These are phyloP conservation scores for Parotocinclus haroldoi DNA, from an alignment of 2,797 vertebrate genomes.

Conservation along the genomic window DNA sequence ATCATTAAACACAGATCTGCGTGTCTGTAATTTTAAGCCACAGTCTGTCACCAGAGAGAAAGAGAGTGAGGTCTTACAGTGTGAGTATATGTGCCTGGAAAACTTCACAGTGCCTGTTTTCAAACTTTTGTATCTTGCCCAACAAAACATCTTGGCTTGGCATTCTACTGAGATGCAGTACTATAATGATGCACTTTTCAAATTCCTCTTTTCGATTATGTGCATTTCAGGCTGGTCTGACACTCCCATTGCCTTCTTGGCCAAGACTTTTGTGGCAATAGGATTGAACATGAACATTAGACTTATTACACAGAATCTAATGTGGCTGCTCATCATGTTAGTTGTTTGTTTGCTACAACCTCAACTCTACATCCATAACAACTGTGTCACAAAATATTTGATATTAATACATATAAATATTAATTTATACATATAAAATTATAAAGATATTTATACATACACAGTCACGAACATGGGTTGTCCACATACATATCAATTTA, in stretches of 20 bases:
- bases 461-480: too few relatives aligned
- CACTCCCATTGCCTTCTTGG: slow-evolving; percentile 7
- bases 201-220: slow-evolving; percentile 31
- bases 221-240: background rate
- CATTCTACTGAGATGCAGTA: slow-evolving; percentile 33
- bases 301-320: slow-evolving; percentile 4
- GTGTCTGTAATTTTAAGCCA: slow-evolving; percentile 57
- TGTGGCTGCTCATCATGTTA: slow-evolving; percentile 7
- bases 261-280: slow-evolving; percentile 17
- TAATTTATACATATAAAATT: too few relatives aligned
- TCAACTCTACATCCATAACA: slow-evolving; percentile 16
- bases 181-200: slow-evolving; percentile 33
- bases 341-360: slow-evolving; percentile 27
- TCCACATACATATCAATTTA: too few relatives aligned
- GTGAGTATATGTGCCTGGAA: slow-evolving; percentile 37
- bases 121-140: slow-evolving; percentile 40
- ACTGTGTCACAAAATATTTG: too few relatives aligned
- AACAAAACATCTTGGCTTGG: slow-evolving; percentile 45
- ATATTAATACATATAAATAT: too few relatives aligned
- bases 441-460: too few relatives aligned
- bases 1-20: slow-evolving; percentile 56
- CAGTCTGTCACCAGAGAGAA: slow-evolving; percentile 50
- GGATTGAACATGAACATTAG: slow-evolving; percentile 25
- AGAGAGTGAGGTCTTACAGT: slow-evolving; percentile 25
- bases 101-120: slow-evolving; percentile 35